These are phyloP conservation scores for Euleptes europaea DNA, from an alignment of 2,113 vertebrate genomes.

Conservation along the genomic window DNA sequence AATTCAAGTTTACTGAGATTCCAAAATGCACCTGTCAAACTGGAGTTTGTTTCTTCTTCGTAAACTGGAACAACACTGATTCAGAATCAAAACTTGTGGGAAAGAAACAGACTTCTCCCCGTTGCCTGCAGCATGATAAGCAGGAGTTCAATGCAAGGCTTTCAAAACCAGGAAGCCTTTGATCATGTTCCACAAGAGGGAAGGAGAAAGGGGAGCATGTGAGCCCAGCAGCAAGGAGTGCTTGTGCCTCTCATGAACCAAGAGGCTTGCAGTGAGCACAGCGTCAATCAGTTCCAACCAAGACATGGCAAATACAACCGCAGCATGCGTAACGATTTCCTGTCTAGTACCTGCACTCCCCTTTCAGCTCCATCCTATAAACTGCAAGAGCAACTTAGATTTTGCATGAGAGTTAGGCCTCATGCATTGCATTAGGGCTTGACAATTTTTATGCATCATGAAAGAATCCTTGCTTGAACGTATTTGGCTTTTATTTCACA, in stretches of 20 bases:
- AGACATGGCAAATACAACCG: not conserved
- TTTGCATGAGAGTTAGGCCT: fast-evolving
- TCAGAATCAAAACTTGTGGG: no score
- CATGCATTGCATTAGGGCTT: not conserved
- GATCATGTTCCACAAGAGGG: no score
- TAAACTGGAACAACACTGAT: no score
- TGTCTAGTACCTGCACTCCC: not conserved
- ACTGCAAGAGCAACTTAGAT: not conserved
- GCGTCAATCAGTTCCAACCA: not conserved
- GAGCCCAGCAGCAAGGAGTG: not conserved
- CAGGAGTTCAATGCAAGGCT: no score
- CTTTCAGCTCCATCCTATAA: not conserved
- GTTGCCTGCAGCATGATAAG: no score
- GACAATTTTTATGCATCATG: not conserved
- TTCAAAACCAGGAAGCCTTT: no score
- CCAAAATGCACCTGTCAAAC: no score
- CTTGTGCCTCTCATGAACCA: fast-evolving
- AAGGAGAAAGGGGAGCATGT: no score
- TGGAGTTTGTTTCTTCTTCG: no score
- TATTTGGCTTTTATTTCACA: not conserved
- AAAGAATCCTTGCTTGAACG: not conserved
- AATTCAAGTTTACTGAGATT: no score
- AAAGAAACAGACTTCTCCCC: no score
- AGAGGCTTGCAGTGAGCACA: not conserved
- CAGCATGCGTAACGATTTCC: not conserved